Conservation (phyloP, 2,888 invertebrate genomes). For the Halocaridina rubra region DNA sequence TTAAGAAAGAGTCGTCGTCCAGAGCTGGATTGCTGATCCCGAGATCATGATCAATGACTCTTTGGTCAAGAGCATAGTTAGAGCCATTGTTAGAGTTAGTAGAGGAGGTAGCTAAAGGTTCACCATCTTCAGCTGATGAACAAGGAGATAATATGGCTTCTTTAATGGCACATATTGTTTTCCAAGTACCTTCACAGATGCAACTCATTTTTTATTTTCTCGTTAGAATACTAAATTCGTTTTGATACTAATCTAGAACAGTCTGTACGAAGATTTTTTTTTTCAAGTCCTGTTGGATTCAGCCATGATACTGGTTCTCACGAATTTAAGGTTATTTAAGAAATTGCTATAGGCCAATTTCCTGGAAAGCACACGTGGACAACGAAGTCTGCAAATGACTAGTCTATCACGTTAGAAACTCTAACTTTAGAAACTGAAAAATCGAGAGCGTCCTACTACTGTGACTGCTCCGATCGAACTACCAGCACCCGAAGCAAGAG, state of each 20-base stretch:
- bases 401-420: too few species aligned
- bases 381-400: neutral
- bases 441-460: too few species aligned
- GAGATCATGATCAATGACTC: conserved; percentile 2
- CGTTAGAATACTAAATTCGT: neutral
- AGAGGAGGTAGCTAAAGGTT: conserved; percentile 24
- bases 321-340: neutral
- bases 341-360: too few species aligned
- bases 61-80: conserved; percentile 18
- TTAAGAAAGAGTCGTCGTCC: conserved; percentile 33
- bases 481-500: too few species aligned
- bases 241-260: neutral
- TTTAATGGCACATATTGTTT: conserved; percentile 31
- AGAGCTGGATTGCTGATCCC: conserved; percentile 25
- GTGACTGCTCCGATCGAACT: too few species aligned
- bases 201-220: conserved; percentile 21
- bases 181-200: conserved; percentile 24
- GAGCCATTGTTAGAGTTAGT: conserved; percentile 26
- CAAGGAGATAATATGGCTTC: conserved; percentile 31
- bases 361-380: too few species aligned
- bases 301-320: neutral
- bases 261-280: neutral
- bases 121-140: conserved; percentile 13
- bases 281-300: neutral
- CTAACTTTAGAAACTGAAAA: too few species aligned